phyloP scores from a whole-genome alignment of 2,113 vertebrate genomes.

The Gallinago jamesoni region DNA sequence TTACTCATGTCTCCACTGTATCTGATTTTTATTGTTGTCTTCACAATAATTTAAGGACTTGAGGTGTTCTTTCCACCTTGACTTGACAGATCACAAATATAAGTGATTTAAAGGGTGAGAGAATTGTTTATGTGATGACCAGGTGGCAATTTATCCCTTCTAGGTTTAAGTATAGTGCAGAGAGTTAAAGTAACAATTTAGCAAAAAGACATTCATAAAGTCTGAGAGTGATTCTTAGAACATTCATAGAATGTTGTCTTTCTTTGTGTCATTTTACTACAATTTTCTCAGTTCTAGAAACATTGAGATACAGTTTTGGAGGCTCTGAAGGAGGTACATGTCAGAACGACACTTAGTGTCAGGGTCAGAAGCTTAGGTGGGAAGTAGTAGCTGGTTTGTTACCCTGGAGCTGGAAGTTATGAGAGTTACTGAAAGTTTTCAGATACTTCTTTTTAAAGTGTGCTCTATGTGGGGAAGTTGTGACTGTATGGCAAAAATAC shows the following conservation, averaged over 20 bases:
- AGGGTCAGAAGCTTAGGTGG: neutral
- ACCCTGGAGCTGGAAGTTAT: neutral
- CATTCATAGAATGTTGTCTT: neutral
- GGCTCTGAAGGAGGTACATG: neutral
- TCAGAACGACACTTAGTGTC: neutral
- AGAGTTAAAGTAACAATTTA: neutral
- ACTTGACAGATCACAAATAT: slow-evolving; percentile 28
- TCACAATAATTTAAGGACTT: slow-evolving; percentile 26
- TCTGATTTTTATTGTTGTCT: slow-evolving; percentile 54
- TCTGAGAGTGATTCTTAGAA: neutral
- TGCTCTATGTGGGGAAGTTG: neutral
- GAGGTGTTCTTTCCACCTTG: neutral
- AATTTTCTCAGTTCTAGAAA: neutral
- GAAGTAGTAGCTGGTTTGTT: neutral
- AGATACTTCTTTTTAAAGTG: neutral
- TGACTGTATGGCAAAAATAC: neutral
- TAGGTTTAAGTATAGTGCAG: neutral
- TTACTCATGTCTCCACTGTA: neutral
- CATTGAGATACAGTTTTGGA: neutral
- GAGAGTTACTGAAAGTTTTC: neutral
- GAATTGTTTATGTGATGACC: neutral
- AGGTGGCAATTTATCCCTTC: neutral
- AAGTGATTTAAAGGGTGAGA: neutral
- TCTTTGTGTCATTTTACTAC: neutral
- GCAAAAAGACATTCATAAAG: neutral